Percentiles rank a stretch among this genome's conserved stretches.
phyloP scores from a whole-genome alignment of 2,888 invertebrate species.

The Pyrrhia umbra region DNA sequence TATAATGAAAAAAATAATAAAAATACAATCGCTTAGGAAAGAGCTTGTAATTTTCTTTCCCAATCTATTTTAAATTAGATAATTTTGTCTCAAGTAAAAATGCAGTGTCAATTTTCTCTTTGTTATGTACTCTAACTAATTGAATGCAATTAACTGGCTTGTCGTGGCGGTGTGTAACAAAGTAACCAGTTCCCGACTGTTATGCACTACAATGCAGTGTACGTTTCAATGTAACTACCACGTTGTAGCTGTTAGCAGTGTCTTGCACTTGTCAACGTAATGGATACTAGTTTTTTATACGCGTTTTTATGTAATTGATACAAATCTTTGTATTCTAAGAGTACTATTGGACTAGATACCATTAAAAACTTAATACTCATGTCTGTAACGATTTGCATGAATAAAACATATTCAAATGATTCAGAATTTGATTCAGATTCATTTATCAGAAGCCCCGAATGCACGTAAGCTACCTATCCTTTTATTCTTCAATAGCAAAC shows the following conservation, averaged over 20 bases:
- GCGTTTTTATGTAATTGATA: not conserved
- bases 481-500: constrained; percentile 18
- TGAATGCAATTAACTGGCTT: not conserved
- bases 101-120: not conserved
- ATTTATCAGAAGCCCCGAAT: too few species aligned
- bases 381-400: too few species aligned
- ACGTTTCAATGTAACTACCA: not conserved
- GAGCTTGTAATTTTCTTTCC: not conserved
- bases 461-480: not conserved
- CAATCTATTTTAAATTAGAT: not conserved
- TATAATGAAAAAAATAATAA: too few species aligned
- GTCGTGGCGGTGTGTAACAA: not conserved
- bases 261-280: not conserved
- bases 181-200: not conserved
- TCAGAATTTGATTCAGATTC: too few species aligned
- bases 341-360: not conserved
- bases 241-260: not conserved
- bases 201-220: not conserved
- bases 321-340: too few species aligned
- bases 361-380: too few species aligned
- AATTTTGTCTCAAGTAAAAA: not conserved
- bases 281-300: not conserved
- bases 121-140: not conserved
- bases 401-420: too few species aligned
- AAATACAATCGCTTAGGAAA: too few species aligned